Evolutionary conservation across 2,888 invertebrate species (phyloP).

Genomic region (Lycophotia porphyrea): DNA sequence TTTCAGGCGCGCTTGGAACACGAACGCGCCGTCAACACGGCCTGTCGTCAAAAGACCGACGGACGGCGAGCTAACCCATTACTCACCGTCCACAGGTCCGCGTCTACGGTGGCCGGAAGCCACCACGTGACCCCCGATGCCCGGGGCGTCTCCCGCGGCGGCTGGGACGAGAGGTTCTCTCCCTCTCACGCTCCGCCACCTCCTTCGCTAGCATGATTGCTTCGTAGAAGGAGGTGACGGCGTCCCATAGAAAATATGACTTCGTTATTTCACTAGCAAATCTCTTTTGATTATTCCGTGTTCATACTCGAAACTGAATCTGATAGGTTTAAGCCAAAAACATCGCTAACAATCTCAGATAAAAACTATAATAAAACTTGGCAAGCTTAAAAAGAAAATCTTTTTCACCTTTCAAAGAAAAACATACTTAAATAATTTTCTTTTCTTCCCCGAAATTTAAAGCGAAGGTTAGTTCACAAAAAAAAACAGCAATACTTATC

Average conservation of each 20-base stretch:
- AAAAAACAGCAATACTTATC: constrained; percentile 25
- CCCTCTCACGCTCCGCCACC: no score
- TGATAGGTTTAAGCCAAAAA: not conserved
- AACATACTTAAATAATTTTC: not conserved
- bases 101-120: no score
- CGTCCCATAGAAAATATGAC: not conserved
- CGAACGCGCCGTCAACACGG: no score
- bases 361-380: not conserved
- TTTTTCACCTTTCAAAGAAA: not conserved
- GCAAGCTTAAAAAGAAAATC: not conserved
- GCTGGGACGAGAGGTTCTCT: no score
- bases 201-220: no score
- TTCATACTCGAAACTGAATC: not conserved
- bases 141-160: no score
- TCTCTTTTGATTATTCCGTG: not conserved
- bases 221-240: no score
- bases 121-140: no score
- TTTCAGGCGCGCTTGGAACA: no score
- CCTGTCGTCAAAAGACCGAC: no score
- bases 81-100: no score
- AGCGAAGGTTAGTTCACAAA: constrained; percentile 12
- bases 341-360: not conserved
- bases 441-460: constrained; percentile 15
- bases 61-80: no score
- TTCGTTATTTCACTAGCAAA: not conserved